Evolutionary conservation across 2,113 vertebrate genomes (phyloP).

Genomic region (Actenoides hombroni): DNA sequence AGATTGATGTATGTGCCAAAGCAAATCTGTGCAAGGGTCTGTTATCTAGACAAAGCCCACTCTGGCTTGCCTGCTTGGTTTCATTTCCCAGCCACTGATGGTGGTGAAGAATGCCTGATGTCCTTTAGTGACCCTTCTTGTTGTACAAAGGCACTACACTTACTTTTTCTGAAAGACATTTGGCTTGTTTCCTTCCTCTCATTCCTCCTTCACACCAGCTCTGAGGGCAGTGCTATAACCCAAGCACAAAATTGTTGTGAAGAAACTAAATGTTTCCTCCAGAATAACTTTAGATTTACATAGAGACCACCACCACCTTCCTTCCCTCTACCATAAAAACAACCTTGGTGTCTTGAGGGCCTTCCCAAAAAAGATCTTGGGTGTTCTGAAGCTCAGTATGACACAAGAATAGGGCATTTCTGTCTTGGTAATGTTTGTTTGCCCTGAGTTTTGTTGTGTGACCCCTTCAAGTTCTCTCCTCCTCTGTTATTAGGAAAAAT

Average conservation of each 20-base stretch:
- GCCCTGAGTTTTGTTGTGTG: background rate
- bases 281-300: background rate
- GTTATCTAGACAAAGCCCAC: background rate
- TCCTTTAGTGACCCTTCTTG: background rate
- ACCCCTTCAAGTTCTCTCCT: background rate
- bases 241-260: background rate
- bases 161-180: background rate
- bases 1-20: background rate
- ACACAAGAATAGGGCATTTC: background rate
- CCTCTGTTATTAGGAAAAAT: background rate
- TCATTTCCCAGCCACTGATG: background rate
- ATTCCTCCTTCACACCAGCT: background rate
- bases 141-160: background rate
- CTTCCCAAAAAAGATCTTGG: background rate
- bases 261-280: background rate
- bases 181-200: background rate
- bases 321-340: background rate
- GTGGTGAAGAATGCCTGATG: background rate
- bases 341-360: background rate
- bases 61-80: background rate
- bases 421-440: background rate
- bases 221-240: background rate
- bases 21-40: background rate
- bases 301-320: background rate
- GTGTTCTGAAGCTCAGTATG: background rate